phyloP scores from a whole-genome alignment of 2,888 invertebrate species.

The Agriopis leucophaearia region DNA sequence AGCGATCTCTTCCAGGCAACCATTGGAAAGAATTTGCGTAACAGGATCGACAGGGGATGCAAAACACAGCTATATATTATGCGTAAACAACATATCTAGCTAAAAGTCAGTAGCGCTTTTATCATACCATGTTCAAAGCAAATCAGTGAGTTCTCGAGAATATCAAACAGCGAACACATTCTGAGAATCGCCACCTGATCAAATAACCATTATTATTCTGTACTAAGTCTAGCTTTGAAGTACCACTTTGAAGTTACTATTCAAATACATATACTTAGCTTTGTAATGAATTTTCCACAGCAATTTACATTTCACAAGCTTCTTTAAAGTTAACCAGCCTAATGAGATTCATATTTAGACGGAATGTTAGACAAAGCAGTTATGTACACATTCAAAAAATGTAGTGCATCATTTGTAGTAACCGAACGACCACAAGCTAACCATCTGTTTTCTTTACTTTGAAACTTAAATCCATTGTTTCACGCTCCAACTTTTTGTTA shows the following conservation, averaged over 20 bases:
- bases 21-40: too few relatives aligned
- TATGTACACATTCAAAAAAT: slow-evolving; percentile 15
- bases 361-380: slow-evolving; percentile 7
- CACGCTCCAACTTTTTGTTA: slow-evolving; percentile 42
- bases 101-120: background rate
- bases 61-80: too few relatives aligned
- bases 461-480: slow-evolving; percentile 22
- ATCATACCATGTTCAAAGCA: background rate
- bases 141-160: slow-evolving; percentile 8
- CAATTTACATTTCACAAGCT: background rate
- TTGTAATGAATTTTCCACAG: background rate
- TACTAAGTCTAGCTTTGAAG: slow-evolving; percentile 14
- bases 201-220: slow-evolving; percentile 36
- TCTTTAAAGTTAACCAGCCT: slow-evolving; percentile 4
- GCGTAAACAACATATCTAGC: background rate
- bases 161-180: slow-evolving; percentile 27
- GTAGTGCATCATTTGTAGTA: slow-evolving; percentile 1
- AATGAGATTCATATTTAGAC: slow-evolving; percentile 16
- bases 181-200: slow-evolving; percentile 41
- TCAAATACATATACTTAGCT: slow-evolving; percentile 6
- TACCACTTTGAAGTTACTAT: slow-evolving; percentile 19
- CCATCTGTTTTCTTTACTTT: slow-evolving; percentile 3
- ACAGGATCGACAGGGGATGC: too few relatives aligned
- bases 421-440: slow-evolving; percentile 4
- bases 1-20: too few relatives aligned